Base-by-base conservation (phyloP, 2,888 invertebrate genomes). In the Rhodophaea formosa region DNA sequence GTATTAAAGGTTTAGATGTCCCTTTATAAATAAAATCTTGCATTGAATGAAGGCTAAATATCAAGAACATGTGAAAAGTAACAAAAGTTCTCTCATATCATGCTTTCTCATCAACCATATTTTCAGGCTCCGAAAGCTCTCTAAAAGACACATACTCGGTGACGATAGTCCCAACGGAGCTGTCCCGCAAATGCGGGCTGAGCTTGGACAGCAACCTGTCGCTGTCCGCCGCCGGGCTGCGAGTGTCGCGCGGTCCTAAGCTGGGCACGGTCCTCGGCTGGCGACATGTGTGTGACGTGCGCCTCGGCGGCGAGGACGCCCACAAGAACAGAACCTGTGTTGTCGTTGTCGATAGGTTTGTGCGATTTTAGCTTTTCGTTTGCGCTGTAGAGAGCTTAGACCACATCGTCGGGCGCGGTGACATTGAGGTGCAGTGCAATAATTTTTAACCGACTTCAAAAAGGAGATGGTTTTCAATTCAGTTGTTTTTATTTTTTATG, bases 171-270 rank as follows among this genome's bases (percentile, higher is more conserved):
- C 92, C 93, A 61, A 95, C 94, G 30, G 88, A 91, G 35, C 91
- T 95, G 77, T 94, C 95, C 3, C 92, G 93, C 71, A 87, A 89
- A 51, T 93, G 94, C 54, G 93, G 94, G 12, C 77, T 95, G 55
- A 85, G 86, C 49, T 93, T 93, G 1, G 92, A 94, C 71, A 93
- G 94, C 46, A 89, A 92, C 30, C 79, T 95, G 57, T 88, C 92
- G 14, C 81, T 93, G 3, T 91, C 91, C 8, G 70, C 92, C 0
- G 79, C 84, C 10, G 94, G 94, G 53, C 84, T 95, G 32, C 80
- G 92, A 43, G 76, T 95, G 44, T 92, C 92, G 30, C 93, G 91
- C 77, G 68, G 91, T 76, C 54, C 92, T 84, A 52, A 92, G 39
- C 85, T 86, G 52, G 86, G 87, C 56, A 83, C 92, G 32, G 83